phyloP scores from a whole-genome alignment of 2,113 vertebrate genomes.

The Saimiri boliviensis region DNA sequence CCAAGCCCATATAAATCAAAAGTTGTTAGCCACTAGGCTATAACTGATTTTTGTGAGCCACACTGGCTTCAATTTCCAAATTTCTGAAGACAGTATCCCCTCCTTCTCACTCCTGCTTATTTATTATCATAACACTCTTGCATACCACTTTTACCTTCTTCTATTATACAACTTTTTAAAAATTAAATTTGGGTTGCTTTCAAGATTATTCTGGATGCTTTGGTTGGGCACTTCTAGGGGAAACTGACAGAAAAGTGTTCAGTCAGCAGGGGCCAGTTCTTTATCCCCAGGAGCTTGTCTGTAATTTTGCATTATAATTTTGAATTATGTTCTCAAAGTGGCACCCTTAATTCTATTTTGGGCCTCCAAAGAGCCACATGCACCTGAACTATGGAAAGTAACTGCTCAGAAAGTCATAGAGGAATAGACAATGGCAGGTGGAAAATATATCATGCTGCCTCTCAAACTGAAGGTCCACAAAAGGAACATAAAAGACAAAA shows the following conservation, averaged over 20 bases:
- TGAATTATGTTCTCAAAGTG: neutral
- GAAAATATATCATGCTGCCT: neutral
- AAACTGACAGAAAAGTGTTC: neutral
- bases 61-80: neutral
- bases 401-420: neutral
- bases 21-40: neutral
- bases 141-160: neutral
- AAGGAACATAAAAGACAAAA: neutral
- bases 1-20: constrained; percentile 6
- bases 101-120: neutral
- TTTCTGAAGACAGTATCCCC: neutral
- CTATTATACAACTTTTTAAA: neutral
- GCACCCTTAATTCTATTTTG: neutral
- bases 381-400: neutral
- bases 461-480: neutral
- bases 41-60: constrained; percentile 6
- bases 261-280: neutral
- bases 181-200: constrained; percentile 22
- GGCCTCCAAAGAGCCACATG: neutral
- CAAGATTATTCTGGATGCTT: neutral
- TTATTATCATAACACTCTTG: neutral
- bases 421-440: neutral
- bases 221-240: neutral
- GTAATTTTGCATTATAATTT: constrained; percentile 17
- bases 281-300: neutral